A percentile compares a stretch with the other conserved stretches of the same genome.
Evolutionary conservation across 92 coral and sea anemone genomes (phyloP).

Genomic region (Pocillopora meandrina): DNA sequence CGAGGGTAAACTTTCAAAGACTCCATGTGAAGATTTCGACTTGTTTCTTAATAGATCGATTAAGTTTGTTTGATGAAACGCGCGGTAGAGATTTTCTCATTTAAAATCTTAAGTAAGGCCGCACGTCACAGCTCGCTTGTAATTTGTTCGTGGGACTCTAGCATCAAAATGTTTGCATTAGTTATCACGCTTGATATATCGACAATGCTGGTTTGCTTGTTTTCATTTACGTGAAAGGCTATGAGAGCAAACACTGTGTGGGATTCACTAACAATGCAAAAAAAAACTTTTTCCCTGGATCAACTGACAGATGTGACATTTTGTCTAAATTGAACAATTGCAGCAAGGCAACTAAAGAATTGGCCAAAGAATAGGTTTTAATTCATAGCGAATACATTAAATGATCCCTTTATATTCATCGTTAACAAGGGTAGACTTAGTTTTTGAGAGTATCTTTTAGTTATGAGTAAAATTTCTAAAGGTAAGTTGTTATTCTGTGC

Average conservation of each 20-base stretch:
- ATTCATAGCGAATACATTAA: conserved; percentile 45
- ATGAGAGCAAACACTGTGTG: conserved; percentile 42
- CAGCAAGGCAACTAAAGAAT: conserved; percentile 25
- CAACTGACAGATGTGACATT: conserved; percentile 48
- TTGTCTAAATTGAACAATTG: conserved; percentile 40
- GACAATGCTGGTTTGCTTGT: conserved; percentile 28
- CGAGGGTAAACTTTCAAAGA: conserved; percentile 13
- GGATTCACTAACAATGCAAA: conserved; percentile 39
- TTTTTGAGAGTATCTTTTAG: conserved; percentile 15
- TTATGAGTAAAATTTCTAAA: background rate
- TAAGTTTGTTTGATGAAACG: background rate
- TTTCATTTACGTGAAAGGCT: conserved; percentile 35
- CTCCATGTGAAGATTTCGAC: background rate
- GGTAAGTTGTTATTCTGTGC: background rate
- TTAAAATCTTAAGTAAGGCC: conserved; percentile 3
- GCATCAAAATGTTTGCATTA: conserved; percentile 33
- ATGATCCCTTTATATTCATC: conserved; percentile 19
- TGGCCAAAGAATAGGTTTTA: conserved; percentile 34
- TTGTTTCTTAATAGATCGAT: background rate
- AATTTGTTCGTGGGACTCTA: conserved; percentile 20
- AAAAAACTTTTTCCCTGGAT: conserved; percentile 27
- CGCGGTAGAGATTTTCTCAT: background rate
- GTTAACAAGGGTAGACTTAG: conserved; percentile 8
- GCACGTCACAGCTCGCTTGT: conserved; percentile 16
- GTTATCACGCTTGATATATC: conserved; percentile 36